Evolutionary conservation across 2,888 invertebrate genomes (phyloP), one percentile per base, ranked within the genome.

Genomic region (Melipona bicolor): DNA sequence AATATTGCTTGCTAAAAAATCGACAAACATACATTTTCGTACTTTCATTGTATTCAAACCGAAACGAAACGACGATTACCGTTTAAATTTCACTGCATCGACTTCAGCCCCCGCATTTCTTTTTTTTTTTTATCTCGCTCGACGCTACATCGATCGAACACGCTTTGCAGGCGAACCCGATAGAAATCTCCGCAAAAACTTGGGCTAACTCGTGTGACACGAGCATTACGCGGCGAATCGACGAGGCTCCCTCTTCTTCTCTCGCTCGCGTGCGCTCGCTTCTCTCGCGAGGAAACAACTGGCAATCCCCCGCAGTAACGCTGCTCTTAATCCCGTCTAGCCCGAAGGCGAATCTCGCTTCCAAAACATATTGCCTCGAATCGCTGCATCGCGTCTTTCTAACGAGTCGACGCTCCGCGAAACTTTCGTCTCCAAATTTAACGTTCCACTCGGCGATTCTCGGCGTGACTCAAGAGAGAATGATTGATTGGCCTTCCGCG

Each of bases 321-420:
- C 87, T 86, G 77, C 85, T 87, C 89, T 91, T 90, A 91, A 91
- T 90, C 83, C 87, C 84, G 82, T 19, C 13, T 19, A 86, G 84
- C 84, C 89, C 61, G 71, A 73, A 78, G 79, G 85, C 79, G 75
- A 88, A 89, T 88, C 84, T 89, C 85, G 71, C 84, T 87, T 79
- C 79, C 62, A 36, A 43, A 36, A 72, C 76, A 72, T 73, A 77
- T 71, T 65, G 72, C 76, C 27, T 36, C 56, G 65, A 73, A 54
- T 54, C 69, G 17, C 67, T n/a, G 24, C 56, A 15, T 59, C 56
- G 56, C 4, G 17, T 50, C 17, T 72, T 62, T 67, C 36, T n/a
- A 52, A 61, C 79, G 43, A 52, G 52, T 32, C 15, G 49, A 50
- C 56, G 24, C 64, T 62, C 24, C 70, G 4, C 74, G 74, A 24